phyloP scores from a whole-genome alignment of 2,113 vertebrate species.

The Tichodroma muraria region DNA sequence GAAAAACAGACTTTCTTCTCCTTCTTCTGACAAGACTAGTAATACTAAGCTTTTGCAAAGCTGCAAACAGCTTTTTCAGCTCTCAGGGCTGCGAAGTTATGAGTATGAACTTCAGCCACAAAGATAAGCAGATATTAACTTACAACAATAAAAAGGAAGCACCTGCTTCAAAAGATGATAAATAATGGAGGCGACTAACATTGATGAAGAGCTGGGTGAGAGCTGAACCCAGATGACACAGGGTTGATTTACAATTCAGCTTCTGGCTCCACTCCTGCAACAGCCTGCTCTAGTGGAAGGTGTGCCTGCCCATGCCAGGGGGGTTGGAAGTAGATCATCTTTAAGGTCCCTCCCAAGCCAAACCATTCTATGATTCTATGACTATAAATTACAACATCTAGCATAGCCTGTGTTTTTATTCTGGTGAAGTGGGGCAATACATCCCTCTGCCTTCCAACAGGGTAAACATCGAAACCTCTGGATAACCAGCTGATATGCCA shows the following conservation, averaged over 20 bases:
- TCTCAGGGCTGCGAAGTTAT: background rate
- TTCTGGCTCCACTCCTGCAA: background rate
- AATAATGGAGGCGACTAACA: background rate
- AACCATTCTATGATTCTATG: background rate
- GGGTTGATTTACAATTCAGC: background rate
- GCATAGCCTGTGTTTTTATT: background rate
- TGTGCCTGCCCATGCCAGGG: background rate
- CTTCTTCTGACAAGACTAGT: background rate
- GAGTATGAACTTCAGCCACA: background rate
- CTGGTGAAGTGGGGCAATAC: background rate
- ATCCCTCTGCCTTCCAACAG: background rate
- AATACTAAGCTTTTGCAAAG: background rate
- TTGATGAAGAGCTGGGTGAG: background rate
- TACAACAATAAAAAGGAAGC: background rate
- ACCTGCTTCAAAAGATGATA: background rate
- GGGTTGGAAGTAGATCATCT: background rate
- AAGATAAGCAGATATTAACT: background rate
- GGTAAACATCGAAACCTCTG: rapidly evolving
- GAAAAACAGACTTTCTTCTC: background rate
- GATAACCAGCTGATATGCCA: background rate
- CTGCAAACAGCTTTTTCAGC: background rate
- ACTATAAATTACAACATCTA: background rate
- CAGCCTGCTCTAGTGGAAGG: background rate
- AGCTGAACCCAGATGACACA: background rate
- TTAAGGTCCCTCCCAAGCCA: background rate